Evolutionary conservation across 2,113 vertebrate species (phyloP), one percentile per base, ranked within the genome.

Genomic region (Piaya cayana): DNA sequence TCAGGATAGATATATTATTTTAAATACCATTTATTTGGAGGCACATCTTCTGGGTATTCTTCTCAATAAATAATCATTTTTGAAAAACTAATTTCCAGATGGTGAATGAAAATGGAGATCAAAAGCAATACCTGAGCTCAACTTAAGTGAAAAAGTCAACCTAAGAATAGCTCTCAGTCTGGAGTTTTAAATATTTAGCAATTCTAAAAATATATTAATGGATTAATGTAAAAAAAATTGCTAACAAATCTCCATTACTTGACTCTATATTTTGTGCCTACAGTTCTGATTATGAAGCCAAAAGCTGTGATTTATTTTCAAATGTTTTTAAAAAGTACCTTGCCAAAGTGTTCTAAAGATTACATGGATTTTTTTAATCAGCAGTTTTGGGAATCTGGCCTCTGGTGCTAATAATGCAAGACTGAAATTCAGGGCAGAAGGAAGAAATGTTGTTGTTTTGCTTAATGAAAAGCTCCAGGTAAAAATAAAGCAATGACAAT

Each of bases 381-480:
- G 9, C n/a, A 80, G 50, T 95, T 97, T 97, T 95, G 83, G 93
- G 82, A 96, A 93, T 97, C 82, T 91, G 53, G 63, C 75, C 87
- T 96, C 68, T 88, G 65, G 71, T 90, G 60, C 18, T 93, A 96
- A 95, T 86, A 94, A 96, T 92, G 45, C 23, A 92, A 91, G 71
- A 45, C 32, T 81, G 76, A 96, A 74, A 96, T 93, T 96, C 96
- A 94, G 88, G 47, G 56, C 81, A 78, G 47, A 64, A 79, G 9
- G 10, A 19, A 27, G 27, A 96, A 91, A 90, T 89, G 27, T 11
- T 5, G 9, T 69, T 67, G n/a, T 65, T 34, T 80, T 86, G n/a
- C 70, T 82, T 95, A 94, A 92, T 78, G 79, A 89, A 90, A 96
- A 82, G 8, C 6, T 95, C 20, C 34, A 86, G 15, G 37, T 84